Evolutionary conservation across 2,888 invertebrate genomes (phyloP), one percentile per base, ranked within the genome.

Genomic region (Digitonthophagus gazella): DNA sequence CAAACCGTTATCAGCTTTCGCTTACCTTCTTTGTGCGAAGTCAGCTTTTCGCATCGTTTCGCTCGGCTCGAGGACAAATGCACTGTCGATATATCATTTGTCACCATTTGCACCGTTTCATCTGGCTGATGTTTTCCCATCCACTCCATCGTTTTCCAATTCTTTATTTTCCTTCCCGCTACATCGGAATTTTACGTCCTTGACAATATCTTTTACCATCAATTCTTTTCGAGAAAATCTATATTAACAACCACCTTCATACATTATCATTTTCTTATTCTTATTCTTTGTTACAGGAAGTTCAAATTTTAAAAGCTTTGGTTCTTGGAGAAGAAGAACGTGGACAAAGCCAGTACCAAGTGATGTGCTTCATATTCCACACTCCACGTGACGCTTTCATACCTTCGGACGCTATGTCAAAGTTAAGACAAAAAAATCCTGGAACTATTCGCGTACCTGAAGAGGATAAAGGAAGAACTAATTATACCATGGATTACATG

Each of bases 341-440:
- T 66, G 95, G 95, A 0, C 95, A 96, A 81, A 90, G 88, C 77
- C 93, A 93, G 72, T 91, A 92, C 81, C 95, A 96, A 84, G 93
- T 92, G 3, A 89, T 97, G 83, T 97, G 97, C 82, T 97, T 97
- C 82, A 89, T 96, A 8, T 93, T 93, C 67, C 93, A 94, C 80
- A 93, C 95, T 76, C 90, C 91, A 67, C 95, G 95, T 84, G 93
- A 94, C 75, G 96, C 96, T 78, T 97, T 97, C 81, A 97, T 97
- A 78, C 95, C 97, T 2, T 93, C 97, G 2, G 97, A 97, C 84
- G 97, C 97, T 15, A 97, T 97, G 95, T 93, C 96, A 44, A 97
- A 97, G 82, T 84, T 97, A 65, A 87, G 97, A 81, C 97, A 97
- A 87, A 93, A 82, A 70, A 84, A 83, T 75, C 83, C 83, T 11